Evolutionary conservation across 1,140 invertebrate genomes (phyloP).

Genomic region (Heliconius nattereri): DNA sequence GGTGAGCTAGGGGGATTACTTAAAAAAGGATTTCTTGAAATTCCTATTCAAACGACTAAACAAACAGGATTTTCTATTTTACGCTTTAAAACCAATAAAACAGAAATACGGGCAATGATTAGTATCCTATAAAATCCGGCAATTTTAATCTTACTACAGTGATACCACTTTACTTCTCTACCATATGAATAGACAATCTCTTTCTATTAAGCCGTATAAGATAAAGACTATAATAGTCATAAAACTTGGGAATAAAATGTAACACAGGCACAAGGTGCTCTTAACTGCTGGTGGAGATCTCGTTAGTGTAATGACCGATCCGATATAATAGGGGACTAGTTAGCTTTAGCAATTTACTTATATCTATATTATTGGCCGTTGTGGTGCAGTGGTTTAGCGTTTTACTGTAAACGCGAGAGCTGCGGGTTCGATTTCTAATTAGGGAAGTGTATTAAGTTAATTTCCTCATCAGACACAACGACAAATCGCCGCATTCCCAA

Average conservation of each 20-base stretch:
- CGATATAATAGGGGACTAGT: background rate
- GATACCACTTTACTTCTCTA: background rate
- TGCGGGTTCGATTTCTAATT: too few relatives aligned
- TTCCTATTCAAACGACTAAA: too few relatives aligned
- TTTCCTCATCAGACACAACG: too few relatives aligned
- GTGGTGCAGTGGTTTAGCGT: too few relatives aligned
- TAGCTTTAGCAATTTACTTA: background rate
- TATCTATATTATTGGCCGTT: background rate
- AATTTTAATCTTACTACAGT: background rate
- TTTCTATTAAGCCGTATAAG: constrained; percentile 4
- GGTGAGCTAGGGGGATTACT: too few relatives aligned
- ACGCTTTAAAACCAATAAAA: background rate
- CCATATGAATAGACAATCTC: background rate
- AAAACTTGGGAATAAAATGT: background rate
- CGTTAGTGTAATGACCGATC: constrained; percentile 4
- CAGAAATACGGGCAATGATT: background rate
- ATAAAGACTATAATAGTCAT: background rate
- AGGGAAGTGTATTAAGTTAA: too few relatives aligned
- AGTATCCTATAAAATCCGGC: background rate
- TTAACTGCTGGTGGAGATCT: background rate
- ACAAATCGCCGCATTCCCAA: too few relatives aligned
- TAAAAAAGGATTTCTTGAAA: too few relatives aligned
- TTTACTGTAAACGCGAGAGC: too few relatives aligned
- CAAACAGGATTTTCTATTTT: too few relatives aligned
- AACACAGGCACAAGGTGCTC: background rate